These are phyloP conservation scores for Sclerurus mexicanus DNA, from an alignment of 2,113 vertebrate genomes.

Conservation along the genomic window DNA sequence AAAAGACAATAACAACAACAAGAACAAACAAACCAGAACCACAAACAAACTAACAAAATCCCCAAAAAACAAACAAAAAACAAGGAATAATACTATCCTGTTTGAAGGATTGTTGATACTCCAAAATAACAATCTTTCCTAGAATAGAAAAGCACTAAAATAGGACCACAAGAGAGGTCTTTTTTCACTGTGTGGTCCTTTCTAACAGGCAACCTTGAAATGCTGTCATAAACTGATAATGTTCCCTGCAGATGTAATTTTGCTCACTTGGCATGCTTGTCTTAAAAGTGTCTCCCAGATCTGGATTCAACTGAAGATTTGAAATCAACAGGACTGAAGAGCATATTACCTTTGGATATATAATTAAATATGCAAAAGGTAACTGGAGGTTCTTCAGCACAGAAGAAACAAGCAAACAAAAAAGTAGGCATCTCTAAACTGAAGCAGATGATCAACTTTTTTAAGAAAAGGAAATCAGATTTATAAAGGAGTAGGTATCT, in stretches of 20 bases:
- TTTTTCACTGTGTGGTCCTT: neutral
- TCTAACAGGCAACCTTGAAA: neutral
- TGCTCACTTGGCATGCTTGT: neutral
- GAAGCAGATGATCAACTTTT: neutral
- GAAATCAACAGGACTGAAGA: neutral
- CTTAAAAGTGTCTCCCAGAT: neutral
- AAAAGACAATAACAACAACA: neutral
- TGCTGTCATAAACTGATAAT: neutral
- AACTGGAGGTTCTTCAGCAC: neutral
- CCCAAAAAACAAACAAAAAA: neutral
- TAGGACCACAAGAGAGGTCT: neutral
- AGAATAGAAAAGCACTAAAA: neutral
- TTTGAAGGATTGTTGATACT: neutral
- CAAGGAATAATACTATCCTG: neutral
- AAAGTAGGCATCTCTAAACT: neutral
- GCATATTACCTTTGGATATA: neutral
- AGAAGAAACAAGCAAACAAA: neutral
- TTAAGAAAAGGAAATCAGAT: neutral
- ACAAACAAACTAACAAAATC: accelerated
- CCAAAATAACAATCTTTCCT: neutral
- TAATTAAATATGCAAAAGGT: neutral
- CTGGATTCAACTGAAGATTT: neutral
- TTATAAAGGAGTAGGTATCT: neutral
- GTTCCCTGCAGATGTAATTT: neutral
- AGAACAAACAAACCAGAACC: too few relatives aligned